These are phyloP conservation scores for Pyrrhia umbra DNA, from an alignment of 2,888 invertebrate genomes.

Conservation along the genomic window DNA sequence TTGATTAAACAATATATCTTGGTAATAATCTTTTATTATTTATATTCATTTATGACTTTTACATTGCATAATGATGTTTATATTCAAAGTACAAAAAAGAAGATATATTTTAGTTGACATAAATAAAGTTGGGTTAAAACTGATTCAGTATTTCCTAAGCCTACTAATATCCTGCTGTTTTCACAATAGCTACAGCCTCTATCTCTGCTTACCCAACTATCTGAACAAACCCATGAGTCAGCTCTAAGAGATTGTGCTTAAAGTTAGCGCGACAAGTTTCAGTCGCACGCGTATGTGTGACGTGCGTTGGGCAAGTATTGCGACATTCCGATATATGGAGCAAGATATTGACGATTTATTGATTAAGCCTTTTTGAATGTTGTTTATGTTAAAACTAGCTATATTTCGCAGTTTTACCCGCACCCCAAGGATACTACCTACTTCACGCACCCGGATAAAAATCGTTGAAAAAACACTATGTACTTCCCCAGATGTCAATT, in stretches of 20 bases:
- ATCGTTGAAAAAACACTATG: no score
- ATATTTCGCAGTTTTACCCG: no score
- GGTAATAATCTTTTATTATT: no score
- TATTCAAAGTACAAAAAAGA: no score
- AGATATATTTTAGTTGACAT: no score
- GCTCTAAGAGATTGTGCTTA: constrained; percentile 49
- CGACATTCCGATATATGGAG: constrained; percentile 31
- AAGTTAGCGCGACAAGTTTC: constrained; percentile 52
- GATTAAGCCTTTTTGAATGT: neutral
- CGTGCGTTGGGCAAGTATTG: constrained; percentile 51
- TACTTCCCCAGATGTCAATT: no score
- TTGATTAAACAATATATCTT: no score
- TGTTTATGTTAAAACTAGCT: neutral
- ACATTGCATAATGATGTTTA: no score
- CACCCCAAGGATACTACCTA: no score
- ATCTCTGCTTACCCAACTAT: constrained; percentile 32
- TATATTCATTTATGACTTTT: no score
- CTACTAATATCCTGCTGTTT: neutral
- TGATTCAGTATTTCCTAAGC: neutral
- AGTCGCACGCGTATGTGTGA: constrained; percentile 45
- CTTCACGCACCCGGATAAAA: no score
- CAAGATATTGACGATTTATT: constrained; percentile 41
- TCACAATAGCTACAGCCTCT: neutral
- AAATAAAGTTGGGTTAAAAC: no score
- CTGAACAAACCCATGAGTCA: constrained; percentile 41